Evolutionary conservation across 2,797 vertebrate genomes (phyloP).

Genomic region (Schizopygopsis malacanthus): DNA sequence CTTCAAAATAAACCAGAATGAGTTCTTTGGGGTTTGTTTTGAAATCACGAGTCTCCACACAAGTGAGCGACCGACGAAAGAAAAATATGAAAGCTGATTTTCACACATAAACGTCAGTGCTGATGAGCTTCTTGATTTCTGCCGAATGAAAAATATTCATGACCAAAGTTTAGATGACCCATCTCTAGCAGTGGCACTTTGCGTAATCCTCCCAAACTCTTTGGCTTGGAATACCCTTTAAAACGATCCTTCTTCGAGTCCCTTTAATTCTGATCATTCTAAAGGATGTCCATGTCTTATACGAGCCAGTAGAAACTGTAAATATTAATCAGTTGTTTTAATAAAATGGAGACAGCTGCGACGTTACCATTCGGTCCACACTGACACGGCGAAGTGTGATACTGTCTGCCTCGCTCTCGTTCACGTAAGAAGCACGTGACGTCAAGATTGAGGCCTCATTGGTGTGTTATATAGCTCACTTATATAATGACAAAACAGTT

Average conservation of each 20-base stretch:
- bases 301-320: not conserved
- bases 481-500: conserved; percentile 79
- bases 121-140: not conserved
- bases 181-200: conserved; percentile 34
- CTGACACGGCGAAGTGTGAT: conserved; percentile 37
- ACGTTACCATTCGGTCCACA: not conserved
- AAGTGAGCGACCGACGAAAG: not conserved
- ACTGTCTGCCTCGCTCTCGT: conserved; percentile 23
- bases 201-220: conserved; percentile 43
- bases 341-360: not conserved
- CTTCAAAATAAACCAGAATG: not conserved
- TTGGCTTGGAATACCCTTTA: not conserved
- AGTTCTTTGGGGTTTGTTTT: not conserved
- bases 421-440: conserved; percentile 63
- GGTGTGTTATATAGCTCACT: conserved; percentile 75
- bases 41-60: not conserved
- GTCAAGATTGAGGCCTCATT: conserved; percentile 60
- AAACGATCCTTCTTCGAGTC: not conserved
- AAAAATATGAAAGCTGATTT: not conserved
- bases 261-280: not conserved
- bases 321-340: not conserved
- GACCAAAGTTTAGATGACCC: not conserved
- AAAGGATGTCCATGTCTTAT: not conserved
- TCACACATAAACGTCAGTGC: not conserved
- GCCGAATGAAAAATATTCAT: not conserved